Evolutionary conservation across 2,888 invertebrate species (phyloP), one percentile per base, ranked within the genome.

Genomic region (Chrysotoxum bicinctum): DNA sequence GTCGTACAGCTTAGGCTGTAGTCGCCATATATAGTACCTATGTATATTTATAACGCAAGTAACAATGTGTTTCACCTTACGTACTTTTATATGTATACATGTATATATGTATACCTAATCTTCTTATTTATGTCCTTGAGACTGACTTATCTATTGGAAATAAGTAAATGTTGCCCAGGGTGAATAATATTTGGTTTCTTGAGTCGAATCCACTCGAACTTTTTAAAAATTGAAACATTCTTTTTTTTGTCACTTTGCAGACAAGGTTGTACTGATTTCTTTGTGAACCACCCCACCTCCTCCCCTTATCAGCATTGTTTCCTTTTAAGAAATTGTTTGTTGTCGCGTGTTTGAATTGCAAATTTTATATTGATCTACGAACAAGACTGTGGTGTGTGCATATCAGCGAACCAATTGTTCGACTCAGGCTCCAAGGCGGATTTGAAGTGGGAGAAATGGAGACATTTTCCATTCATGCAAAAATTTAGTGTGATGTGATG

Each of bases 311-410:
- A 54, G n/a, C 23, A 21, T 54, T 30, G 23, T n/a, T 37, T 56
- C 50, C 45, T 54, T 70, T 48, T 48, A 48, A 40, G 30, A 9
- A 54, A 56, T 62, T 62, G 40, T 58, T 82, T 78, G 72, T 62
- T 85, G 73, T 85, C 83, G 83, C 77, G 73, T 78, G 78, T 74
- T 73, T 78, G 78, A 78, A 73, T 83, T 83, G 83, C 69, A 83
- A 78, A 83, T 83, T 85, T 80, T 26, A 60, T 62, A 43, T 23
- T 43, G 12, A 1, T 23, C 48, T 48, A 48, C 48, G 26, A 52
- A 7, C 16, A 54, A 21, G 37, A 21, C 14, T 58, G 14, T 37
- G 2, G 21, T 16, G 56, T n/a, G 5, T 37, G 8, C n/a, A 52
- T 56, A 37, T 58, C 37, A 37, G 58, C 4, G 40, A 60, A 62